phyloP scores from a whole-genome alignment of 2,888 invertebrate species.

The Antheraea yamamai region DNA sequence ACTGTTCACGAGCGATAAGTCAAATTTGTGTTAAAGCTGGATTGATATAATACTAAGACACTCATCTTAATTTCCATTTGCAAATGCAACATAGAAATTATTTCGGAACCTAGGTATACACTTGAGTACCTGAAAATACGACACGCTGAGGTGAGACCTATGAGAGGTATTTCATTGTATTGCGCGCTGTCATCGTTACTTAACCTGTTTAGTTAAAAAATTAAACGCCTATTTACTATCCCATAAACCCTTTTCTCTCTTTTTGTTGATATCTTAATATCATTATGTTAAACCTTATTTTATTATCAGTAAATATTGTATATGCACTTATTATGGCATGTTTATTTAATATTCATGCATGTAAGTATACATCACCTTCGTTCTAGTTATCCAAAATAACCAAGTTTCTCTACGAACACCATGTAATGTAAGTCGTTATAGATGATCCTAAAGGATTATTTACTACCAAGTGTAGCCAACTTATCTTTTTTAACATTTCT shows the following conservation, averaged over 20 bases:
- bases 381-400: background rate
- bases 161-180: background rate
- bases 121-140: background rate
- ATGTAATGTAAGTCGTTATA: background rate
- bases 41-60: no score
- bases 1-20: no score
- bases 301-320: background rate
- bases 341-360: background rate
- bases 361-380: background rate
- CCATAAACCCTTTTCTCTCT: background rate
- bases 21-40: no score
- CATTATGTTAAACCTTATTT: background rate
- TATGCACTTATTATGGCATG: background rate
- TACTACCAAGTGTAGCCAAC: background rate
- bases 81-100: no score
- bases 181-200: background rate
- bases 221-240: background rate
- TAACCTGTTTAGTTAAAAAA: background rate
- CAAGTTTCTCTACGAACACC: background rate
- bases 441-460: background rate
- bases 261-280: background rate
- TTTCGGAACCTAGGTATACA: no score
- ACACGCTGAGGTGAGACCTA: no score
- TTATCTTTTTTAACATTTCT: conserved; percentile 22
- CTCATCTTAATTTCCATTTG: no score